These are phyloP conservation scores for Lasius platythorax DNA, from an alignment of 2,888 invertebrate genomes.

Conservation along the genomic window DNA sequence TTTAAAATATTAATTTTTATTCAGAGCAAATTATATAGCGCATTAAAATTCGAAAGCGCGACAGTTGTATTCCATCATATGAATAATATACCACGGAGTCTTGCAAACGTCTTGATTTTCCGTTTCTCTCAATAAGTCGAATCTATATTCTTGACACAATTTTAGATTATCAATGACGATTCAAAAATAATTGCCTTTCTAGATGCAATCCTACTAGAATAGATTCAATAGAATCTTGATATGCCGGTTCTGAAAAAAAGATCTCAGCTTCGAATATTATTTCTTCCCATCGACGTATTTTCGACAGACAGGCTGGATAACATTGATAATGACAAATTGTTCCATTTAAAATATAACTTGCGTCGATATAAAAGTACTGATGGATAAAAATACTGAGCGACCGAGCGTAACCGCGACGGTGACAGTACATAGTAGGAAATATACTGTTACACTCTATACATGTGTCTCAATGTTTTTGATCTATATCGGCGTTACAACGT, in stretches of 20 bases:
- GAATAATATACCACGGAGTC: not conserved
- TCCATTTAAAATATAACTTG: not conserved
- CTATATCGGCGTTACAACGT: not conserved
- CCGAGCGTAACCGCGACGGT: constrained; percentile 18
- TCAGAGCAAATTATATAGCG: not conserved
- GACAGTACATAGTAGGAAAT: not conserved
- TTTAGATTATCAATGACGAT: too few relatives aligned
- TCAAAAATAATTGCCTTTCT: not conserved
- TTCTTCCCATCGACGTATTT: not conserved
- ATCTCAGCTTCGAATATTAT: not conserved
- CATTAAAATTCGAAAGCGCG: not conserved
- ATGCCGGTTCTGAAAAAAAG: not conserved
- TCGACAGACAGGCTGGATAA: not conserved
- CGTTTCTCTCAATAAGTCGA: not conserved
- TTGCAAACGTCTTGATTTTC: not conserved
- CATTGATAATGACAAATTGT: constrained; percentile 17
- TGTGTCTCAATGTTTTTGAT: constrained; percentile 1
- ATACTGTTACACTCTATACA: not conserved
- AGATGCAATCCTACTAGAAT: not conserved
- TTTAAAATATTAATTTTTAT: not conserved
- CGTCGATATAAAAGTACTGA: constrained; percentile 6
- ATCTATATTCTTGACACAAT: not conserved
- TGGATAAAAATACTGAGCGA: not conserved
- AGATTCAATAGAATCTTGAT: not conserved
- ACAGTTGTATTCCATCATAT: not conserved